Conservation (phyloP, 2,888 invertebrate genomes). For the Tipula vernalis region DNA sequence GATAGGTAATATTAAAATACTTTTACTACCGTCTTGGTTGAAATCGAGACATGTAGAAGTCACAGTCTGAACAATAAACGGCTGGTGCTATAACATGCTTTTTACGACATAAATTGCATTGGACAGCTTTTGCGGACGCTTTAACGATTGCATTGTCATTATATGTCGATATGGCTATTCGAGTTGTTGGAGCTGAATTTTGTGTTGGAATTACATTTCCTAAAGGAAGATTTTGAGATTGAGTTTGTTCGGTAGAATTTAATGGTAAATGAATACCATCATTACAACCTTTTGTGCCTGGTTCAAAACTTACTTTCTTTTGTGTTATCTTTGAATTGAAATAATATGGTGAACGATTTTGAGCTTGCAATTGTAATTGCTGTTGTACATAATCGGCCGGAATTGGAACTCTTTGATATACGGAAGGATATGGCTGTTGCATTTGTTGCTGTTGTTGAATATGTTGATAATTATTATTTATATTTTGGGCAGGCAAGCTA, state of each 20-base stretch:
- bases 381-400: constrained; percentile 24
- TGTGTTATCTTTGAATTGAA: constrained; percentile 43
- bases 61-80: constrained; percentile 80
- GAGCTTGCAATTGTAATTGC: constrained; percentile 17
- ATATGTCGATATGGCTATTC: constrained; percentile 25
- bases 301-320: constrained; percentile 63
- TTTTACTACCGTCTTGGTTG: constrained; percentile 43
- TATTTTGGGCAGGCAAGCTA: neutral
- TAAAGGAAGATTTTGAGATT: constrained; percentile 11
- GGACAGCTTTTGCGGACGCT: constrained; percentile 44
- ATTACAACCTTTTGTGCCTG: constrained; percentile 54
- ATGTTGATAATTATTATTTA: constrained; percentile 16
- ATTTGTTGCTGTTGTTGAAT: constrained; percentile 9
- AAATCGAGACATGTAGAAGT: constrained; percentile 82
- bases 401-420: constrained; percentile 49
- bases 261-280: constrained; percentile 29
- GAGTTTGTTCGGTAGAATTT: constrained; percentile 21
- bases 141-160: constrained; percentile 35
- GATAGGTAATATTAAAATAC: neutral
- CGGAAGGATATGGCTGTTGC: constrained; percentile 24
- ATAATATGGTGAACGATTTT: constrained; percentile 47
- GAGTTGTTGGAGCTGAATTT: constrained; percentile 32
- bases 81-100: constrained; percentile 65
- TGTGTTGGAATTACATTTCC: constrained; percentile 16
- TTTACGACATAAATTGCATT: constrained; percentile 80